Percentiles rank a stretch among this genome's conserved stretches.
Evolutionary conservation across 2,888 invertebrate species (phyloP).

Genomic region (Troglohyphantes excavatus): DNA sequence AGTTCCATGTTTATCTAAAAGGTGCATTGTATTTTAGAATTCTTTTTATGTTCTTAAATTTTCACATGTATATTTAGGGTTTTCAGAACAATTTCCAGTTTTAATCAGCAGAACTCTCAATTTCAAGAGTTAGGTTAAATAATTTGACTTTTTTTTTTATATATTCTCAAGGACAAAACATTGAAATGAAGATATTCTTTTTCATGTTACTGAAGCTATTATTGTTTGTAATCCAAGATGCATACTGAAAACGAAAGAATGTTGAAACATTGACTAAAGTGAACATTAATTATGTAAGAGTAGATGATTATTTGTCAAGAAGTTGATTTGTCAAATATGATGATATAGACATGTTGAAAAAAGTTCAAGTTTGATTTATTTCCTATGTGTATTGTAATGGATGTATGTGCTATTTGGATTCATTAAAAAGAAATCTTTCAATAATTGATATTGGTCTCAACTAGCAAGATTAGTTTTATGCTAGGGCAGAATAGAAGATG

Average conservation of each 20-base stretch:
- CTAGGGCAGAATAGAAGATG: background rate
- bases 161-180: background rate
- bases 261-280: background rate
- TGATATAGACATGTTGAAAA: background rate
- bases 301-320: background rate
- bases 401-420: slow-evolving; percentile 14
- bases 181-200: background rate
- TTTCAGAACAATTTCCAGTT: background rate
- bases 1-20: no score
- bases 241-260: background rate
- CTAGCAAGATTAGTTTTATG: background rate
- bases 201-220: background rate
- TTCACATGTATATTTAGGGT: no score
- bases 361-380: background rate
- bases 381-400: slow-evolving; percentile 8
- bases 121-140: background rate
- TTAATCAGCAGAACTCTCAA: background rate
- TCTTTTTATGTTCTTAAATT: no score
- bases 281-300: background rate
- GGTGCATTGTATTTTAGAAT: no score
- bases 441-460: background rate
- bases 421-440: slow-evolving; percentile 18
- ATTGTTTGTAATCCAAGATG: background rate
- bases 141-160: background rate
- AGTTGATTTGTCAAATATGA: background rate